These are phyloP conservation scores for Exocentrus adspersus DNA, from an alignment of 2,888 invertebrate genomes.

Conservation along the genomic window DNA sequence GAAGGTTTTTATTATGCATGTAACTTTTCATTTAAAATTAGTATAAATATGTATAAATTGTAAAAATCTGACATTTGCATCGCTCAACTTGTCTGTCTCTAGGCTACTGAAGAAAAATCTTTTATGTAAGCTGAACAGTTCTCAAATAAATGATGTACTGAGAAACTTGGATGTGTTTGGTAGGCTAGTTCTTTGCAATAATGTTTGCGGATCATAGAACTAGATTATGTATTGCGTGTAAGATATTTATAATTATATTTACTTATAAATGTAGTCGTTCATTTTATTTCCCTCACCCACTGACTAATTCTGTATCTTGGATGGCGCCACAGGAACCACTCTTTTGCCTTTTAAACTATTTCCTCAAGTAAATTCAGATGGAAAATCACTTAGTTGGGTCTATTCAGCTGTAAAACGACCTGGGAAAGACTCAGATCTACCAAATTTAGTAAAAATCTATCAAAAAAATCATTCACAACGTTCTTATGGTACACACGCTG, in stretches of 20 bases:
- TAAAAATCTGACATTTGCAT: conserved; percentile 50
- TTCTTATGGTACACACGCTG: too few species aligned
- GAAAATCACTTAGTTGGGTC: too few species aligned
- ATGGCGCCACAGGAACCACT: too few species aligned
- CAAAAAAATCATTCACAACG: too few species aligned
- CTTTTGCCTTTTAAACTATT: too few species aligned
- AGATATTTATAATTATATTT: conserved; percentile 67
- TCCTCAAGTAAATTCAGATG: too few species aligned
- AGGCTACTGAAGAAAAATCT: conserved; percentile 49
- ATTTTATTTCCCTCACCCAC: conserved; percentile 12
- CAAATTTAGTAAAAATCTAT: too few species aligned
- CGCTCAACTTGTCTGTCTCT: conserved; percentile 55
- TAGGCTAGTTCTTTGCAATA: conserved; percentile 61
- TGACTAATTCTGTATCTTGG: too few species aligned
- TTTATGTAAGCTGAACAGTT: conserved; percentile 60
- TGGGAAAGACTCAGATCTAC: too few species aligned
- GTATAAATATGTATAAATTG: conserved; percentile 53
- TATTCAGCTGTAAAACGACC: too few species aligned
- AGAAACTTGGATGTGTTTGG: conserved; percentile 62
- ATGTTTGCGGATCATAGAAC: conserved; percentile 60
- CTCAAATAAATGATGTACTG: conserved; percentile 56
- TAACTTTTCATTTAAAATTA: conserved; percentile 27
- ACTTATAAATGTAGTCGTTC: conserved; percentile 61
- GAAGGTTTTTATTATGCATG: conserved; percentile 24
- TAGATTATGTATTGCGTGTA: conserved; percentile 64